Evolutionary conservation across 1,140 invertebrate species (phyloP).

Genomic region (Holotrichia oblita): DNA sequence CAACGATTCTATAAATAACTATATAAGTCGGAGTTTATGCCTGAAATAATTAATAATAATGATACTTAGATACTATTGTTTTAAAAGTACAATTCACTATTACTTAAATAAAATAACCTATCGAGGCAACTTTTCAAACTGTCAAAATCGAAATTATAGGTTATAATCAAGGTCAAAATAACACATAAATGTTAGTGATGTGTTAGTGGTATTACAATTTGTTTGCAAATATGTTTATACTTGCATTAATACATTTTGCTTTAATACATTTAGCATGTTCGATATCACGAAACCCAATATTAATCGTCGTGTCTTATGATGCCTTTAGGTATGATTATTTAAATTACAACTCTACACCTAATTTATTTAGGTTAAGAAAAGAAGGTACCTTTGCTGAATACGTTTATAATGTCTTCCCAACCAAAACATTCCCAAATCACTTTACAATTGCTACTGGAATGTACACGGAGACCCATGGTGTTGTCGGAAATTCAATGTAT

Average conservation of each 20-base stretch:
- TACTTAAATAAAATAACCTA: too few species aligned
- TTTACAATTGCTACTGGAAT: conserved; percentile 81
- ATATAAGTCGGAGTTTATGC: too few species aligned
- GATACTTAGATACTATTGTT: too few species aligned
- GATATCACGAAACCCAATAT: conserved; percentile 62
- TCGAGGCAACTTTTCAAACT: too few species aligned
- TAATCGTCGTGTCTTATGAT: conserved; percentile 75
- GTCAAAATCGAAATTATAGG: not conserved
- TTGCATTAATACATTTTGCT: conserved; percentile 46
- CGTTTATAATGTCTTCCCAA: conserved; percentile 75
- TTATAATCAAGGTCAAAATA: not conserved
- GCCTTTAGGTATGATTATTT: conserved; percentile 79
- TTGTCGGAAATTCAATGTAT: conserved; percentile 73
- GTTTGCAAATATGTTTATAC: conserved; percentile 10
- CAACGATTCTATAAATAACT: too few species aligned
- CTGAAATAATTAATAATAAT: too few species aligned
- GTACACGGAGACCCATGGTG: conserved; percentile 78
- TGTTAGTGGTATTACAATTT: too few species aligned
- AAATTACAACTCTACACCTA: conserved; percentile 66
- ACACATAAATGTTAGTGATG: not conserved
- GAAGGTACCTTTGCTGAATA: conserved; percentile 70
- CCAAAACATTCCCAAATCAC: conserved; percentile 85
- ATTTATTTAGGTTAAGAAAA: conserved; percentile 65
- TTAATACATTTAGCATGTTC: conserved; percentile 50
- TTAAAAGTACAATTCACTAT: too few species aligned